Evolutionary conservation across 2,797 vertebrate species (phyloP), one percentile per base, ranked within the genome.

Genomic region (Acipenser transmontanus): DNA sequence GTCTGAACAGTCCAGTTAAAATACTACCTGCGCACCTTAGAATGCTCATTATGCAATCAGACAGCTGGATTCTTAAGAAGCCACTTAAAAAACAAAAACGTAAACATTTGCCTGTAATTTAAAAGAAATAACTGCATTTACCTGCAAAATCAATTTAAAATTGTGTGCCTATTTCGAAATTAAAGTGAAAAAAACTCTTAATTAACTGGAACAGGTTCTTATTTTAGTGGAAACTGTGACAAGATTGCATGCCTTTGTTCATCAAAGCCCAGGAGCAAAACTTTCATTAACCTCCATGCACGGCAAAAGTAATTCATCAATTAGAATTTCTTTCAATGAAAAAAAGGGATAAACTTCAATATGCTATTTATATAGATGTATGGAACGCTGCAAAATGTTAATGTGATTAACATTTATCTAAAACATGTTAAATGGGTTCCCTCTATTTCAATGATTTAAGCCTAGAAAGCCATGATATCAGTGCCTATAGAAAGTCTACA

Each of bases 361-460:
- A 83, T 85, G 84, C 86, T 91, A 88, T 90, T 91, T 91, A 90
- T 87, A 88, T 88, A 88, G 86, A 90, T 91, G 89, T 90, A 85
- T 78, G 77, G 80, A 90, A 91, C 84, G 90, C 87, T 87, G 84
- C 84, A 83, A 87, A 90, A 89, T 85, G 85, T 85, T 90, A 90
- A 90, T 89, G 85, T 90, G 87, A 92, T 91, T 90, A 92, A 85
- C 86, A 85, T 87, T 90, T 91, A 89, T 89, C 88, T 91, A 88
- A 84, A 88, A 86, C 85, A 85, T 89, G 87, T 89, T 89, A 66
- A 89, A 88, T 86, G 85, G 83, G 85, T 83, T 82, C 20, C 20
- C 20, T 86, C 86, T 85, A 85, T 84, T 82, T 76, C 70, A 83
- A 79, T 85, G 77, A 81, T 81, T 81, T 71, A 78, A 88, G 85